Base-by-base conservation (phyloP, 2,888 invertebrate genomes). In the Phaedon cochleariae region DNA sequence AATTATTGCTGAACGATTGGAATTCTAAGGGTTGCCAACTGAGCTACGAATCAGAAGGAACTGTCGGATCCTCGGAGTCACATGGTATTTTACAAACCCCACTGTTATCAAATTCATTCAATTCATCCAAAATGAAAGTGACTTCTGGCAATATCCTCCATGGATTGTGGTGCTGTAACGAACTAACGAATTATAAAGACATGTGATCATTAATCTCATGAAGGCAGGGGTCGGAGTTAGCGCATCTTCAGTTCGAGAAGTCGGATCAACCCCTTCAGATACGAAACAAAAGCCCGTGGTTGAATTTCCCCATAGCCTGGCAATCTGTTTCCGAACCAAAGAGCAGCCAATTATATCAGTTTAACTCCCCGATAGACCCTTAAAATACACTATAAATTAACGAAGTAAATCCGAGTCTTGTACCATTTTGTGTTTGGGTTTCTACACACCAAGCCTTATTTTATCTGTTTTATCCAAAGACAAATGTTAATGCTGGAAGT, bases 261-360 rank as follows among this genome's bases (percentile, higher is more conserved):
- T 49, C 59, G 20, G 21, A 59, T 41, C 59, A 59, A 64, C 64
- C 75, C 78, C 77, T 74, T 77, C 76, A 74, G 74, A 74, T 41
- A 77, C 72, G 76, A 76, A 77, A 79, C 77, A 78, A 78, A 78
- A 76, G 76, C 76, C 68, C 70, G 75, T 75, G 70, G 77, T 76
- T 68, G 71, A 73, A 76, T 76, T 77, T 76, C 76, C 74, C 77
- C 75, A 72, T 69, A 73, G 75, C 73, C 72, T 69, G 69, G 76
- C 79, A 80, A 80, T 80, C 79, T 79, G 80, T 78, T 80, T 78
- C 77, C 77, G 77, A 80, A 80, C 77, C 80, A 78, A 78, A 78
- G 79, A 79, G 79, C 79, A 79, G 78, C 80, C 80, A 80, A 80
- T 80, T 80, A 80, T 79, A 80, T 77, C 77, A 79, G 78, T 79